Conservation (phyloP, 2,113 vertebrate species). For the Ursus arctos region DNA sequence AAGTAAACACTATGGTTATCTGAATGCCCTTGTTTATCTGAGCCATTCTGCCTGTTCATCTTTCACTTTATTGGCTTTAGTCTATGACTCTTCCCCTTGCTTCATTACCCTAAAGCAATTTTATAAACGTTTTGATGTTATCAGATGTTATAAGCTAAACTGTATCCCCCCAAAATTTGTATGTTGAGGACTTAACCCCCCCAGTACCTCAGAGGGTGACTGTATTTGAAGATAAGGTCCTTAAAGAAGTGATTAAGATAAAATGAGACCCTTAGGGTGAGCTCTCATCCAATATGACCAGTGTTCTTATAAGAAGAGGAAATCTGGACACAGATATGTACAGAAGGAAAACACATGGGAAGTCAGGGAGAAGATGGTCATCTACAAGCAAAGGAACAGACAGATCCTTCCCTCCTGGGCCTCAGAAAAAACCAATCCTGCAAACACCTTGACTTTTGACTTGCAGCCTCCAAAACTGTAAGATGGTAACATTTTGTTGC, state of each 20-base stretch:
- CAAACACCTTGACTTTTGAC: not conserved
- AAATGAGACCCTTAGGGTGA: not conserved
- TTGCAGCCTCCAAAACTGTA: not conserved
- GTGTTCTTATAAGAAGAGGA: not conserved
- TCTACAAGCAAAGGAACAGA: not conserved
- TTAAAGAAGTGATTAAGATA: not conserved
- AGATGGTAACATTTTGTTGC: not conserved
- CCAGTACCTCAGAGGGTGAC: not conserved
- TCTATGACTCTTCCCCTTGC: not conserved
- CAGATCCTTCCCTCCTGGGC: not conserved
- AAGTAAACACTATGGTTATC: not conserved
- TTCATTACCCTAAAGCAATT: not conserved
- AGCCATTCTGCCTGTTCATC: not conserved
- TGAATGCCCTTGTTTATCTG: not conserved
- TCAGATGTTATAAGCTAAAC: not conserved
- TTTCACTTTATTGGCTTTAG: not conserved
- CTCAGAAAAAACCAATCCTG: not conserved
- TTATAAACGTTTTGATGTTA: not conserved
- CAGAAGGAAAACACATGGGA: not conserved
- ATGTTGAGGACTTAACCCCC: not conserved
- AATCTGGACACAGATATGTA: not conserved
- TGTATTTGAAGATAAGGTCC: not conserved
- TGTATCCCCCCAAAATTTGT: not conserved
- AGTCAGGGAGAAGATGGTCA: not conserved
- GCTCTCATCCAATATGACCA: not conserved